Conservation (phyloP, 2,888 invertebrate genomes). For the Xestia c-nigrum region DNA sequence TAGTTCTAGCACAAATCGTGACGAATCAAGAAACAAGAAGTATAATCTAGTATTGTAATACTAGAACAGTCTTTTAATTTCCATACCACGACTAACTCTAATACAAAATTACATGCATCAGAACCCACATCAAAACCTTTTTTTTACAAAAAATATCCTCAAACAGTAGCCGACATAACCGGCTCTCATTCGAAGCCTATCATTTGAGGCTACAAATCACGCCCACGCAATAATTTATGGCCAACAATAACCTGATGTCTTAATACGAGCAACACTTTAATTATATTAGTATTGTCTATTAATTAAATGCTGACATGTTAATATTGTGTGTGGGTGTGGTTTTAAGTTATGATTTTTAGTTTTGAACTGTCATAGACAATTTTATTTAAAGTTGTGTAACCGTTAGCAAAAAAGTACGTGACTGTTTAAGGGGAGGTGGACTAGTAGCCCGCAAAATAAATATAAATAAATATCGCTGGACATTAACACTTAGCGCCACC, state of each 20-base stretch:
- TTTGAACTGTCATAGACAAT: conserved; percentile 18
- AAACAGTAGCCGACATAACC: conserved; percentile 62
- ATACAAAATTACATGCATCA: conserved; percentile 42
- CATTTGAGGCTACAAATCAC: conserved; percentile 68
- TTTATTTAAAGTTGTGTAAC: neutral
- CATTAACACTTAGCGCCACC: too few relatives aligned
- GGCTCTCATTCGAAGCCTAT: conserved; percentile 53
- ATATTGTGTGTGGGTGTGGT: conserved; percentile 67
- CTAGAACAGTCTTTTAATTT: conserved; percentile 12
- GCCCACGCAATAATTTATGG: conserved; percentile 65
- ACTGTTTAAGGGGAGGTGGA: neutral
- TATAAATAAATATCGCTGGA: too few relatives aligned
- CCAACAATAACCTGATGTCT: conserved; percentile 58
- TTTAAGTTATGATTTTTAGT: conserved; percentile 36
- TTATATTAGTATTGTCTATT: conserved; percentile 74
- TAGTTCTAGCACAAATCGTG: neutral
- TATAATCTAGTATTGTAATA: too few relatives aligned
- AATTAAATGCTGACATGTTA: conserved; percentile 76
- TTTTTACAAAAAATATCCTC: conserved; percentile 24
- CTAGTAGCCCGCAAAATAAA: neutral
- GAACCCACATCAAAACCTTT: conserved; percentile 31
- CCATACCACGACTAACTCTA: neutral
- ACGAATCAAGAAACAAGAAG: neutral
- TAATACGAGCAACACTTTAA: conserved; percentile 69
- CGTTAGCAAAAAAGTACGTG: neutral